A percentile compares a stretch with the other conserved stretches of the same genome.
phyloP scores from a whole-genome alignment of 2,113 vertebrate genomes.

The Mesitornis unicolor region DNA sequence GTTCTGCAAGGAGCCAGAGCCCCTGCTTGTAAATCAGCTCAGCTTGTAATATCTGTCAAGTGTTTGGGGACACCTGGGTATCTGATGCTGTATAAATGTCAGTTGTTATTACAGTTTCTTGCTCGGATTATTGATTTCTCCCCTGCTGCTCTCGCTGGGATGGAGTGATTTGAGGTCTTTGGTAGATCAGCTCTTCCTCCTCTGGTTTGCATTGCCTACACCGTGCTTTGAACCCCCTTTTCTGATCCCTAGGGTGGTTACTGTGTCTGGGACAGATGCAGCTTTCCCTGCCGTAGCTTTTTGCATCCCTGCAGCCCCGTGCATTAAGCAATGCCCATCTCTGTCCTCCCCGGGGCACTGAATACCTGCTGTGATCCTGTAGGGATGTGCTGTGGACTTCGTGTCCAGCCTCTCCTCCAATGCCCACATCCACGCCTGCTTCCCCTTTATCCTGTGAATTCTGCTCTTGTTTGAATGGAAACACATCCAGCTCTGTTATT shows the following conservation, averaged over 20 bases:
- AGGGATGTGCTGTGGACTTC: not conserved
- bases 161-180: constrained; percentile 13
- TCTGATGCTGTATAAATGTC: constrained; percentile 68
- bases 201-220: not conserved
- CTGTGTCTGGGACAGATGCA: not conserved
- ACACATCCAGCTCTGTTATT: not conserved
- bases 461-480: constrained; percentile 2
- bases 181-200: constrained; percentile 19
- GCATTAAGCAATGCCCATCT: not conserved
- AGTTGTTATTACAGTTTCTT: constrained; percentile 67
- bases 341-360: not conserved
- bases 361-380: not conserved
- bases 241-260: not conserved
- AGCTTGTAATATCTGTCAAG: constrained; percentile 60
- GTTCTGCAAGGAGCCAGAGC: constrained; percentile 1
- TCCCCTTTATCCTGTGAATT: not conserved
- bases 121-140: constrained; percentile 56
- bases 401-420: not conserved
- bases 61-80: constrained; percentile 61
- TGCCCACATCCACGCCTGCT: not conserved
- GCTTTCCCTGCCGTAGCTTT: not conserved
- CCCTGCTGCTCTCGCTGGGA: constrained; percentile 40
- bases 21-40: constrained; percentile 52
- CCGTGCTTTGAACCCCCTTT: not conserved
- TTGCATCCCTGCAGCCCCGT: not conserved